Evolutionary conservation across 2,888 invertebrate genomes (phyloP).

Genomic region (Andricus quercusramuli): DNA sequence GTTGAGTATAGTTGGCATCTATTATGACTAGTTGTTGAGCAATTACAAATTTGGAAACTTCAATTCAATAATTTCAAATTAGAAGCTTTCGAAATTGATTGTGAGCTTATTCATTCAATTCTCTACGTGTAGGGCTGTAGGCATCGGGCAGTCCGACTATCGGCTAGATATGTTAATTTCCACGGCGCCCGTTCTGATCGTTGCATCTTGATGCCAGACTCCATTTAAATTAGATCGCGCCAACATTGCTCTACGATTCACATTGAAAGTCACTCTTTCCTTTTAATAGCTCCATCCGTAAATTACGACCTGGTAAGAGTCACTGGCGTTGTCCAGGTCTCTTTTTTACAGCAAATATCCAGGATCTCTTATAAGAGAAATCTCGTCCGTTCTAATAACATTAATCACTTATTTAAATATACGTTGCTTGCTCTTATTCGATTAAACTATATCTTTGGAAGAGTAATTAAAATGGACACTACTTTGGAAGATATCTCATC

Average conservation of each 20-base stretch:
- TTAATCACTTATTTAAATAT: background rate
- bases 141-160: slow-evolving; percentile 66
- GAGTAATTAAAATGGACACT: background rate
- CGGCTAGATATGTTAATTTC: slow-evolving; percentile 75
- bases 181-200: slow-evolving; percentile 64
- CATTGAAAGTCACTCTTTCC: slow-evolving; percentile 45
- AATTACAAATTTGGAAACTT: too few species aligned
- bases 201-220: slow-evolving; percentile 61
- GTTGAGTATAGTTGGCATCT: background rate
- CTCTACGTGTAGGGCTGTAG: slow-evolving; percentile 40
- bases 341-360: background rate
- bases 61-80: background rate
- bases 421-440: background rate
- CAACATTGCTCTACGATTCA: slow-evolving; percentile 52
- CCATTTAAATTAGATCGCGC: slow-evolving; percentile 73
- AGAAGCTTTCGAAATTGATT: background rate
- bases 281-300: slow-evolving; percentile 67
- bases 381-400: background rate
- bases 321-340: background rate
- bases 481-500: background rate
- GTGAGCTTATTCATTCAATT: slow-evolving; percentile 10
- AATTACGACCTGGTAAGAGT: slow-evolving; percentile 52
- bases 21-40: too few species aligned
- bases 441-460: background rate
- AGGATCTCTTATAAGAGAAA: background rate